These are phyloP conservation scores for Megalopta genalis DNA, from an alignment of 1,140 invertebrate genomes.

Conservation along the genomic window DNA sequence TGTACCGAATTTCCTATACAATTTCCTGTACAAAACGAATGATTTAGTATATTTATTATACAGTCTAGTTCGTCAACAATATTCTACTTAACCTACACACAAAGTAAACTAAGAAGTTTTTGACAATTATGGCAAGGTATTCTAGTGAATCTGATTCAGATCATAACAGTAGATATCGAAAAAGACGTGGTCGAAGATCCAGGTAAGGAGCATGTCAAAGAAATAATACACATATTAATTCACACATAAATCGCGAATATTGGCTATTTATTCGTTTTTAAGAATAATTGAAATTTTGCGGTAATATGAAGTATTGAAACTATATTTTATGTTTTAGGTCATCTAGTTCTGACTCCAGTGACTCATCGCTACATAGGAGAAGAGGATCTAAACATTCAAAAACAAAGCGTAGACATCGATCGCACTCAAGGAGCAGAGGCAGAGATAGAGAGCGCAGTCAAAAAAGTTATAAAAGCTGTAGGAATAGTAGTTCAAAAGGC, in stretches of 20 bases:
- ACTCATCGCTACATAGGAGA: slow-evolving; percentile 71
- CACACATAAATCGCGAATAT: neutral
- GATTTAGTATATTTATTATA: too few species aligned
- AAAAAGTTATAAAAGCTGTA: slow-evolving; percentile 70
- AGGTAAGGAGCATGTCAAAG: slow-evolving; percentile 60
- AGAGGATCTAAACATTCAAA: slow-evolving; percentile 73
- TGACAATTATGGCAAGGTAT: slow-evolving; percentile 72
- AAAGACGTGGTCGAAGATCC: slow-evolving; percentile 71
- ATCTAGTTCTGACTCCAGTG: slow-evolving; percentile 73
- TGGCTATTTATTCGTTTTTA: slow-evolving; percentile 9
- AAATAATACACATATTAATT: neutral
- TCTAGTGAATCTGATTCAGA: slow-evolving; percentile 77
- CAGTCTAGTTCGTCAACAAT: neutral
- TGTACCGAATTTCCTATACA: too few species aligned
- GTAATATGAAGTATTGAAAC: slow-evolving; percentile 8
- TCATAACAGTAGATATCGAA: slow-evolving; percentile 70
- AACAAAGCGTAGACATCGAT: slow-evolving; percentile 70
- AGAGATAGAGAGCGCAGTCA: slow-evolving; percentile 64
- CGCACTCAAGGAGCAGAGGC: slow-evolving; percentile 73
- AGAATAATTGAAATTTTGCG: neutral
- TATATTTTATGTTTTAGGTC: slow-evolving; percentile 66
- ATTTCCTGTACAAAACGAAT: too few species aligned
- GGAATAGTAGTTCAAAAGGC: slow-evolving; percentile 71
- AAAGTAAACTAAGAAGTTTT: neutral
- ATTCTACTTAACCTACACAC: neutral